Base-by-base conservation (phyloP, 1,140 invertebrate genomes). In the Nasonia giraulti region DNA sequence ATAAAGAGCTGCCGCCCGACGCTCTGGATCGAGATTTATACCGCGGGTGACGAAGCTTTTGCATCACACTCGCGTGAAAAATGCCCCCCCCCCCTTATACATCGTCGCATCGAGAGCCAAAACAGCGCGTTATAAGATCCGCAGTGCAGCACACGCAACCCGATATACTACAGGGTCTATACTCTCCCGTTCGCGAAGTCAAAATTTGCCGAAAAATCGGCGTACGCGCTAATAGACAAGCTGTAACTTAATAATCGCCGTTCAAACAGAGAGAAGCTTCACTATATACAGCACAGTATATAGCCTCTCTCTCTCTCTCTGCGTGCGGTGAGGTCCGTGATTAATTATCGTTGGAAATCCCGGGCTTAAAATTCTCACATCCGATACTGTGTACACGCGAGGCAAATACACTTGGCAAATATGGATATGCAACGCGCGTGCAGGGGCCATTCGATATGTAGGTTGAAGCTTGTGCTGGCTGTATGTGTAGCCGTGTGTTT, bases 321-420 rank as follows among this genome's bases (percentile, higher is more conserved):
- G 20, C 37, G 3, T 62, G 23, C 71, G 2, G 40, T n/a, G n/a
- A 31, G 68, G 5, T 27, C 80, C 73, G 6, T 81, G 79, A 85
- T 85, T 85, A 85, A 85, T 85, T 85, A 85, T 85, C 79, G 73
- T 37, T 71, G 74, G 31, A 82, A 71, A 71, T 82, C 74, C 80
- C 66, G 47, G 55, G 40, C 71, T 85, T 85, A 82, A 85, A 85
- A 85, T 85, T 78, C 44, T 66, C 74, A 23, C 73, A 76, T 87
- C 86, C 88, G 86, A 88, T 89, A 88, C 87, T 89, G 75, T 77
- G 80, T 78, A 62, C 81, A 69, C 17, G 5, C 83, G 75, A 7
- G 75, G 84, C 88, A 89, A 88, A 89, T 77, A 88, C 83, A 83
- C 81, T 88, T 71, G n/a, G 82, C 87, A 88, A 87, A 89, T 88